Evolutionary conservation across 2,888 invertebrate species (phyloP), one percentile per base, ranked within the genome.

Genomic region (Pristionchus mayeri): DNA sequence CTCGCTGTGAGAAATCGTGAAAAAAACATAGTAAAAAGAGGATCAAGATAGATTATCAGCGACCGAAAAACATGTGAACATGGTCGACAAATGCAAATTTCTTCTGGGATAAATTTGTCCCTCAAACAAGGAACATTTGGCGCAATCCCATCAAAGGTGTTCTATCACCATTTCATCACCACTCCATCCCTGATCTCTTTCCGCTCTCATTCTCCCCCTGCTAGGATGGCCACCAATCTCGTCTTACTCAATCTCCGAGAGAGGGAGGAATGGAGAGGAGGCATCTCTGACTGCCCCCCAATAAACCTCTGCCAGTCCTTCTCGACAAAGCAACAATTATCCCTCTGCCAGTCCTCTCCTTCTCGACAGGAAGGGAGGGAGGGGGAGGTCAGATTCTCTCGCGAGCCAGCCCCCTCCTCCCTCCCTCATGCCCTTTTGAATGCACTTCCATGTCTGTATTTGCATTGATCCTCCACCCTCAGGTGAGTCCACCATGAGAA

Each of bases 161-260:
- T 67, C 67, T 67, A 34, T 67, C 67, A 37, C 37, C 67, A 34
- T 67, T 67, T 67, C 67, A 67, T 67, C 67, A 34, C 37, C 37
- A 9, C n/a, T 57, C n/a, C 24, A 21, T 37, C 37, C 34, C 37
- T 27, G 21, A 37, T 37, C 67, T 16, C 57, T 24, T 27, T 34
- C 37, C n/a, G n/a, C 37, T 37, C 67, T 21, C 67, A 9, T 37
- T 37, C 21, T 67, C 67, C 37, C 67, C 27, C 34, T 67, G 67
- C 37, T 67, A 37, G n/a, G n/a, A n/a, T n/a, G 67, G 37, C 37
- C 67, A 67, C 67, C 24, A 37, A 37, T 67, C 67, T 67, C 37
- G 21, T 67, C 67, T 67, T 67, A 67, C 67, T 67, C 67, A 67
- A 67, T 67, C 67, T 27, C 27, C 34, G 67, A 34, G 2, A 67